These are phyloP conservation scores for Catostomus latipinnis DNA, from an alignment of 2,797 vertebrate species.

Conservation along the genomic window DNA sequence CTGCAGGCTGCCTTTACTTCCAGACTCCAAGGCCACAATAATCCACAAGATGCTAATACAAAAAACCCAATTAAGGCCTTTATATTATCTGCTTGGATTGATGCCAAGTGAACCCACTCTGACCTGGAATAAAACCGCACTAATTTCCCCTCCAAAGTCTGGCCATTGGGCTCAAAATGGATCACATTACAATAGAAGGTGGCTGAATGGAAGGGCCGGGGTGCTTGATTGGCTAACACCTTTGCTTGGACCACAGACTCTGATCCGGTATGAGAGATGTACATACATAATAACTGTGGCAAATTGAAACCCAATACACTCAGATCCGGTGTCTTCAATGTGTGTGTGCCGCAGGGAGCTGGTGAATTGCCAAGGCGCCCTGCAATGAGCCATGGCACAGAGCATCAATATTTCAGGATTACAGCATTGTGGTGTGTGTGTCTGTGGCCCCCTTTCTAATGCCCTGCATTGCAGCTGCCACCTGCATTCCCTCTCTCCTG, in stretches of 20 bases:
- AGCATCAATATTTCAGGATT: conserved; percentile 84
- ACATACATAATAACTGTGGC: conserved; percentile 46
- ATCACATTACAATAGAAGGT: conserved; percentile 77
- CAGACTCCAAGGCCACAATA: conserved; percentile 52
- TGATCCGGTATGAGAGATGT: conserved; percentile 37
- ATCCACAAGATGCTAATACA: conserved; percentile 67
- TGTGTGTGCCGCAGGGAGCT: conserved; percentile 45
- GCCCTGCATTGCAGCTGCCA: conserved; percentile 69
- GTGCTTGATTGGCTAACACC: conserved; percentile 73
- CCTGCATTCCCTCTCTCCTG: conserved; percentile 71
- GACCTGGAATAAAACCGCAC: conserved; percentile 77
- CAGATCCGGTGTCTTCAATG: conserved; percentile 73
- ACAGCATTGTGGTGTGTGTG: conserved; percentile 67
- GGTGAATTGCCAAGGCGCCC: conserved; percentile 57
- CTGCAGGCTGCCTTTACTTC: conserved; percentile 29
- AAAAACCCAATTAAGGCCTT: conserved; percentile 81
- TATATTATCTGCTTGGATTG: conserved; percentile 76
- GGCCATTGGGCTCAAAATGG: conserved; percentile 75
- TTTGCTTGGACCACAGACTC: conserved; percentile 28
- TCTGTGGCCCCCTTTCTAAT: conserved; percentile 39
- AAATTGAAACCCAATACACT: conserved; percentile 63
- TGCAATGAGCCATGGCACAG: conserved; percentile 68
- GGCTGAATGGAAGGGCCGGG: conserved; percentile 70
- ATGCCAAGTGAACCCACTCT: conserved; percentile 72
- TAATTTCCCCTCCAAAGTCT: conserved; percentile 73